Evolutionary conservation across 1,140 invertebrate species (phyloP).

Genomic region (Caenorhabditis latens): DNA sequence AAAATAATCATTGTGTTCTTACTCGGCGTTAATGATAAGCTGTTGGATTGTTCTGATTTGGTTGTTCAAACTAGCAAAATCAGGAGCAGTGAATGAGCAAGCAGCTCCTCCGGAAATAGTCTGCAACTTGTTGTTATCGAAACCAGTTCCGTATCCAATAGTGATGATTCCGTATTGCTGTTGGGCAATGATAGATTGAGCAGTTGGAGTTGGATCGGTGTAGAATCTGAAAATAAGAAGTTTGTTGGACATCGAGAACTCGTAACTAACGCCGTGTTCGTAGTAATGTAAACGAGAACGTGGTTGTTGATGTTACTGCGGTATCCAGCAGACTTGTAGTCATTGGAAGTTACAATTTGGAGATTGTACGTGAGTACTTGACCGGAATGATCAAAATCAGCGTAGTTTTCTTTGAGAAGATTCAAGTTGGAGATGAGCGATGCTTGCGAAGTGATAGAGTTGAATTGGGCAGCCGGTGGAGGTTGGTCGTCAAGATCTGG

Average conservation of each 20-base stretch:
- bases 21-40: slow-evolving; percentile 37
- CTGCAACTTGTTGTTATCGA: slow-evolving; percentile 3
- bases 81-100: slow-evolving; percentile 39
- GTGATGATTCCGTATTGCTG: slow-evolving; percentile 58
- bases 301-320: slow-evolving; percentile 55
- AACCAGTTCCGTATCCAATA: slow-evolving; percentile 21
- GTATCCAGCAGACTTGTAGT: slow-evolving; percentile 42
- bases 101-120: slow-evolving; percentile 43
- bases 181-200: neutral
- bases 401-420: neutral
- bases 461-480: slow-evolving; percentile 15
- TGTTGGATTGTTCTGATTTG: slow-evolving; percentile 34
- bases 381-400: slow-evolving; percentile 35
- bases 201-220: slow-evolving; percentile 21
- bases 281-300: slow-evolving; percentile 63
- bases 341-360: neutral
- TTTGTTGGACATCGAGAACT: neutral
- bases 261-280: slow-evolving; percentile 45
- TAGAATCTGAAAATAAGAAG: slow-evolving; percentile 35
- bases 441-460: slow-evolving; percentile 26
- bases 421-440: slow-evolving; percentile 1
- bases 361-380: slow-evolving; percentile 34
- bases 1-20: neutral
- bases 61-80: slow-evolving; percentile 43
- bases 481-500: neutral